A percentile compares a stretch with the other conserved stretches of the same genome.
Conservation (phyloP, 2,797 vertebrate genomes). For the Falco biarmicus region DNA sequence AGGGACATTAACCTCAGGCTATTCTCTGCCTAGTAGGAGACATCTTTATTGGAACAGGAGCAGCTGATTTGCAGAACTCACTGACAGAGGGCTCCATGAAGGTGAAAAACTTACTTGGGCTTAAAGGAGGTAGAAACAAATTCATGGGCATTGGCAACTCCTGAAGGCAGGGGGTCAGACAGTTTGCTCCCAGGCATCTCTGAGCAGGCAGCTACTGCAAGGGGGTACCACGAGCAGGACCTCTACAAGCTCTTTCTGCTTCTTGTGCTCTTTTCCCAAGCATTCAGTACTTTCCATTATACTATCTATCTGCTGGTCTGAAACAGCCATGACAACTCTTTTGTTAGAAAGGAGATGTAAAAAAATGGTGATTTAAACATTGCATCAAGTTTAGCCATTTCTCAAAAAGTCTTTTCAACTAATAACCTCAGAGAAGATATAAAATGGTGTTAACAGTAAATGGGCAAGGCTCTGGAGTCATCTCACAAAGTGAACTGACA, state of each 20-base stretch:
- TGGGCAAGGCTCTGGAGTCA: neutral
- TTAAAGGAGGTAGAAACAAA: neutral
- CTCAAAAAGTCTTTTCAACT: neutral
- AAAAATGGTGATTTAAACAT: neutral
- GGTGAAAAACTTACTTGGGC: neutral
- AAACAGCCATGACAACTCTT: neutral
- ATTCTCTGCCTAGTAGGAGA: neutral
- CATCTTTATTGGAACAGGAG: neutral
- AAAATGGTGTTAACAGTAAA: neutral
- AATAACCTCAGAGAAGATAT: neutral
- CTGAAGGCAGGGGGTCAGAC: neutral
- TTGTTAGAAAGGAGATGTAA: neutral
- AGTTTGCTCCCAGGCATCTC: neutral
- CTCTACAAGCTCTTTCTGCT: neutral
- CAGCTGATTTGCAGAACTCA: neutral
- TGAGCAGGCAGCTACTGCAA: neutral
- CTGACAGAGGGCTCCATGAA: neutral
- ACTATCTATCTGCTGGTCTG: neutral
- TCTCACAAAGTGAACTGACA: neutral
- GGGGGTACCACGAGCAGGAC: neutral
- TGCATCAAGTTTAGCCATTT: neutral
- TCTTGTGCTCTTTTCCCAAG: neutral
- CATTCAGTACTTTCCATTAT: neutral
- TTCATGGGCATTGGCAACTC: neutral
- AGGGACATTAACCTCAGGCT: neutral